These are phyloP conservation scores for Tenthredo scrophulariae DNA, from an alignment of 2,888 invertebrate species.

Conservation along the genomic window DNA sequence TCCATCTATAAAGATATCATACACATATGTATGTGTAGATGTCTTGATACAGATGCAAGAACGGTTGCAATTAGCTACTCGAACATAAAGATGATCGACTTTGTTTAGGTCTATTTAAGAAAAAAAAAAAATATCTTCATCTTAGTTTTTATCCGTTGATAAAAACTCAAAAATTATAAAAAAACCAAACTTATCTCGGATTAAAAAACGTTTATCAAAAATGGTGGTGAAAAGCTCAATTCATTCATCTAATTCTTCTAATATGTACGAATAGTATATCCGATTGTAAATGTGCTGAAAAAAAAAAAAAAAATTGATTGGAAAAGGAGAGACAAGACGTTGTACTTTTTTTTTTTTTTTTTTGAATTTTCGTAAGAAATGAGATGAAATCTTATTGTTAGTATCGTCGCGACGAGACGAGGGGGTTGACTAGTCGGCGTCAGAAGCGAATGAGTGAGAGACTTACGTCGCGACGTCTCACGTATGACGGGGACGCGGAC, in stretches of 20 bases:
- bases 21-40: not conserved
- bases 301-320: not conserved
- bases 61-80: not conserved
- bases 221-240: no score
- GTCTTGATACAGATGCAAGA: not conserved
- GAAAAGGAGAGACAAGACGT: not conserved
- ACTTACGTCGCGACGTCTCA: slow-evolving; percentile 21
- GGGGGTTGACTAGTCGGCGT: slow-evolving; percentile 37
- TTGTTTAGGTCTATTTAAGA: not conserved
- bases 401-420: slow-evolving; percentile 22
- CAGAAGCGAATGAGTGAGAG: not conserved
- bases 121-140: no score
- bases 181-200: no score
- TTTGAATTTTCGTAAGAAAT: not conserved
- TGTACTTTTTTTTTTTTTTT: not conserved
- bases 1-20: not conserved
- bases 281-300: no score
- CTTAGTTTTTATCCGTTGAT: no score
- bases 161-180: no score
- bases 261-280: no score
- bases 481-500: not conserved
- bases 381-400: slow-evolving; percentile 43
- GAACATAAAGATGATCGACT: not conserved
- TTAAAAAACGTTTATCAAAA: no score
- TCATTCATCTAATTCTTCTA: no score